Base-by-base conservation (phyloP, 2,113 vertebrate genomes). In the Todiramphus saurophagus region DNA sequence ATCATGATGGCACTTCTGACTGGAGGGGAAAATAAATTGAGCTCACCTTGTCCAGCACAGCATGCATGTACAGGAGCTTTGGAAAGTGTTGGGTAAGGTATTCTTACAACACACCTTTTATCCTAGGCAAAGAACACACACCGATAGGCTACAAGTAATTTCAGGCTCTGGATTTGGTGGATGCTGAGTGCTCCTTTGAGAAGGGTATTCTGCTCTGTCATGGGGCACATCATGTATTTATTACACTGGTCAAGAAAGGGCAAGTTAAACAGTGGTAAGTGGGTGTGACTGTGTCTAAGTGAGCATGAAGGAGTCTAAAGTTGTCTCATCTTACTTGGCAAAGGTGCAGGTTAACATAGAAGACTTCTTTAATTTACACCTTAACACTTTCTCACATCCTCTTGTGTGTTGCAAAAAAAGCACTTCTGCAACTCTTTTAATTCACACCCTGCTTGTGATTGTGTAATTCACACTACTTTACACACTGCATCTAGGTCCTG, bases 291-390 rank as follows among this genome's bases (percentile, higher is more conserved):
- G 85, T 93, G 79, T 68, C 56, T 75, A 44, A 89, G 60, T 76
- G 87, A 86, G 75, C 70, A 68, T 91, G 85, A 96, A 96, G 51
- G 48, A 94, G 13, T 44, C 56, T 79, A 39, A 92, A 82, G n/a
- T 27, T 77, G 63, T 12, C 50, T 90, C 27, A 60, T 77, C 67
- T 93, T 72, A 84, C 60, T 93, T 92, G 83, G 68, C 76, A 78
- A 92, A 93, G 39, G 48, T 28, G 5, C 59, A 92, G 51, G 64
- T 93, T 92, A 93, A 92, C 90, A 80, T 18, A 60, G 51, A n/a
- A 90, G 72, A 19, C 24, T 81, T 87, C 85, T 93, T 94, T 92
- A 95, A 94, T 93, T 94, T 95, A 67, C 90, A 90, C 64, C 48
- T 92, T 92, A 76, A 78, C 83, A 83, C 63, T 88, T 93, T 83